Evolutionary conservation across 2,888 invertebrate species (phyloP), one percentile per base, ranked within the genome.

Genomic region (Gnatocerus cornutus): DNA sequence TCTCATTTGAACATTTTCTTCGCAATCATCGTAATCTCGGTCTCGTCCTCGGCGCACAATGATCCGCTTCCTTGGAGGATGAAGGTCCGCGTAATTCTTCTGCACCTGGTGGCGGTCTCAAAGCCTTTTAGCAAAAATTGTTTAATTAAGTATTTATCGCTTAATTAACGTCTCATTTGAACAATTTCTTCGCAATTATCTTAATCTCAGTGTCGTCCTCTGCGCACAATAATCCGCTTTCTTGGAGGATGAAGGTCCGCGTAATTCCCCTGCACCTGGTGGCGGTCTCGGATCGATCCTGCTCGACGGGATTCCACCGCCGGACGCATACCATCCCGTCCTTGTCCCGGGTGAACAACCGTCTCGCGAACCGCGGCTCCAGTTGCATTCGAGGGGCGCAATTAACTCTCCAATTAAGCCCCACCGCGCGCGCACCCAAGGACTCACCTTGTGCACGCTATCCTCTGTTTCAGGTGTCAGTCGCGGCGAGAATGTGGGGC

Each of bases 401-500:
- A 62, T 50, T 62, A 50, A 16, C n/a, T 39, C 50, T 13, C 16
- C 63, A 39, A 52, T 46, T 63, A 52, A 14, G 52, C 14, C n/a
- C n/a, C n/a, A 56, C 39, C 52, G 52, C 70, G 70, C 70, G 70
- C 70, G 67, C 71, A 71, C 45, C 59, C 71, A 68, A 71, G 68
- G 72, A 58, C 66, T 71, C 71, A 70, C 70, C 66, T 77, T 76
- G 69, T 70, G 72, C 66, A 66, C 69, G 43, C 29, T 72, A 66
- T 68, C n/a, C n/a, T 71, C 68, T 71, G 72, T 77, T 78, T 73
- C 83, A 84, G 84, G 83, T 83, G 79, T 79, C 84, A 83, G 83
- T 83, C 79, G 82, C 82, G 82, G 79, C 81, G 80, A 86, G 84
- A 80, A 88, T 88, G 88, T 87, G 87, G 87, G 83, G 85, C 79